These are phyloP conservation scores for Caranx melampygus DNA, from an alignment of 2,113 vertebrate species.

Conservation along the genomic window DNA sequence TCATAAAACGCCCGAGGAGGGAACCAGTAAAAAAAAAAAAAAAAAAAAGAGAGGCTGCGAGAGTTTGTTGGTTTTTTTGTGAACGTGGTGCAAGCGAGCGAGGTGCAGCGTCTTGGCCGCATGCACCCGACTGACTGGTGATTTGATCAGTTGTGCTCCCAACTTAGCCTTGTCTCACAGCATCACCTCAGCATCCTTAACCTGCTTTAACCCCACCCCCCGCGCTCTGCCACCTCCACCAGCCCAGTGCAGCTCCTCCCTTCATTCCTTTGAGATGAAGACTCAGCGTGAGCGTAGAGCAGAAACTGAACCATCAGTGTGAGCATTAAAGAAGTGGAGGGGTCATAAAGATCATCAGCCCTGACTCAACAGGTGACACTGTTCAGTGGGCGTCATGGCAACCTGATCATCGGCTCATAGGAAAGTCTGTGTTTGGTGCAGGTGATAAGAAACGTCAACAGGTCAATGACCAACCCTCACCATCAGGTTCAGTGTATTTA, in stretches of 20 bases:
- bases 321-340: too few species aligned
- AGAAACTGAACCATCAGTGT: too few species aligned
- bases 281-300: too few species aligned
- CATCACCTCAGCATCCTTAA: conserved; percentile 13
- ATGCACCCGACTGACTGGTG: background rate
- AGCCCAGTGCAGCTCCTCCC: background rate
- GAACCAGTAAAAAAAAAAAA: background rate
- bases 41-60: conserved; percentile 21
- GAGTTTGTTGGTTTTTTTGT: conserved; percentile 48
- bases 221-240: background rate
- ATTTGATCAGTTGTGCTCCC: conserved; percentile 30
- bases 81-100: conserved; percentile 31
- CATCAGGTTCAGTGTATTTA: too few species aligned
- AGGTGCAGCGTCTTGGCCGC: background rate
- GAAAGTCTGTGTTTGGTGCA: too few species aligned
- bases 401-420: too few species aligned
- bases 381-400: too few species aligned
- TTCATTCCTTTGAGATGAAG: background rate
- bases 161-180: conserved; percentile 18
- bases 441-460: too few species aligned
- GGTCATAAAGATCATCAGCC: too few species aligned
- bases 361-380: too few species aligned
- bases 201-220: conserved; percentile 7
- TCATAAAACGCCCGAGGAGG: conserved; percentile 34
- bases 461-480: too few species aligned